A percentile compares a stretch with the other conserved stretches of the same genome.
Conservation (phyloP, 1,140 invertebrate species). For the Branchinecta lynchi region DNA sequence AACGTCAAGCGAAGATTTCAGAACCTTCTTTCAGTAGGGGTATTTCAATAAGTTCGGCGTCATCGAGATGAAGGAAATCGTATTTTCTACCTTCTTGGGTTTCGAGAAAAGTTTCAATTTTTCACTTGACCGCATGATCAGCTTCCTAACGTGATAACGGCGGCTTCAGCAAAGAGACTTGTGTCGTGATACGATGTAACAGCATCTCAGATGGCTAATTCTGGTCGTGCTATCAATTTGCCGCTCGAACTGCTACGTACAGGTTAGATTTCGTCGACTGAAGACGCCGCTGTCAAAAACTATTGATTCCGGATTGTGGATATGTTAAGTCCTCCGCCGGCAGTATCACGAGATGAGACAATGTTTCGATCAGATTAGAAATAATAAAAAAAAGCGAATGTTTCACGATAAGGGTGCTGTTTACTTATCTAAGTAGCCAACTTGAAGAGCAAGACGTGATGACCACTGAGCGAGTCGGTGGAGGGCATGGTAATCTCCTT, state of each 20-base stretch:
- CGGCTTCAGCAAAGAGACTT: neutral
- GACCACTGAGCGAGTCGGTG: no score
- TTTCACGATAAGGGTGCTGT: no score
- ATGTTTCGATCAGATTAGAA: no score
- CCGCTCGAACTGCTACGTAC: neutral
- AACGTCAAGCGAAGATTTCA: no score
- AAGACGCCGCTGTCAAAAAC: neutral
- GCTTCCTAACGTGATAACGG: conserved; percentile 8
- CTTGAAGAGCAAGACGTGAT: no score
- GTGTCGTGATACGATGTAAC: neutral
- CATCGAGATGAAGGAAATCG: neutral
- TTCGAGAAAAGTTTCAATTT: conserved; percentile 10
- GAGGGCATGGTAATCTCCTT: no score
- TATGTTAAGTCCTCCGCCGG: neutral
- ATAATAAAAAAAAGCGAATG: no score
- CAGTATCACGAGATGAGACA: no score
- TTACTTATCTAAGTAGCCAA: no score
- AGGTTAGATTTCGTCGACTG: neutral
- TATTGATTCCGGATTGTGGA: neutral
- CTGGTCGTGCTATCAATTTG: conserved; percentile 11
- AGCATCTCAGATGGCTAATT: conserved; percentile 9
- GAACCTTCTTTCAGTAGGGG: no score
- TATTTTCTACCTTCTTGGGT: neutral
- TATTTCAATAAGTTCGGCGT: no score
- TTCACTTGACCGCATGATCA: neutral